These are phyloP conservation scores for Halcyon badia DNA, from an alignment of 2,797 vertebrate species.

Conservation along the genomic window DNA sequence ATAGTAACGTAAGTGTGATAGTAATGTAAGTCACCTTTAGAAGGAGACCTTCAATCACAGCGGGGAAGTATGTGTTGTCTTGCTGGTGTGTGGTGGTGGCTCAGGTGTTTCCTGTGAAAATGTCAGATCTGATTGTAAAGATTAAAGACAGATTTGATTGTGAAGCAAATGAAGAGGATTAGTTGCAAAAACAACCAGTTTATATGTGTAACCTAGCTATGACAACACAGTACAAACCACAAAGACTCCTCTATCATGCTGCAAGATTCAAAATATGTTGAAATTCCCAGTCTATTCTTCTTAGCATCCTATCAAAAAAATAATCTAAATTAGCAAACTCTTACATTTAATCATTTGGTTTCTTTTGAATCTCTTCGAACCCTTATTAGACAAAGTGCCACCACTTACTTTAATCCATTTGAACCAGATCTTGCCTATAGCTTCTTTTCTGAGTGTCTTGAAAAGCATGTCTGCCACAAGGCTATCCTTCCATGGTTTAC, in stretches of 20 bases:
- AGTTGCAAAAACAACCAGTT: not conserved
- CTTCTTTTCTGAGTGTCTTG: not conserved
- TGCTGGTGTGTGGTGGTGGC: not conserved
- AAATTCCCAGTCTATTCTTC: not conserved
- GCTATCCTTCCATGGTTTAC: not conserved
- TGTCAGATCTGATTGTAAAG: not conserved
- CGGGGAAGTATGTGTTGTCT: not conserved
- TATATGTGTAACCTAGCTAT: not conserved
- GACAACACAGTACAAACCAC: not conserved
- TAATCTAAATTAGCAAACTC: not conserved
- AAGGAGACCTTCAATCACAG: not conserved
- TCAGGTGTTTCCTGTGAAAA: not conserved
- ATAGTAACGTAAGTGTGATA: not conserved
- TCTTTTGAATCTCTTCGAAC: not conserved
- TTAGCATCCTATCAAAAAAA: not conserved
- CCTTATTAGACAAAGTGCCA: not conserved
- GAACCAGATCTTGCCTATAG: not conserved
- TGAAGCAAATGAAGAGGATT: not conserved
- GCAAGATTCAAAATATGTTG: not conserved
- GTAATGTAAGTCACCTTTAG: not conserved
- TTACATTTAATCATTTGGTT: not conserved
- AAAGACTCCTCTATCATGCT: not conserved
- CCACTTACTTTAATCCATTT: not conserved
- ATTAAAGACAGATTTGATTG: not conserved
- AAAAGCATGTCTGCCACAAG: not conserved